Evolutionary conservation across 2,888 invertebrate genomes (phyloP), one percentile per base, ranked within the genome.

Genomic region (Drosophila mulleri): DNA sequence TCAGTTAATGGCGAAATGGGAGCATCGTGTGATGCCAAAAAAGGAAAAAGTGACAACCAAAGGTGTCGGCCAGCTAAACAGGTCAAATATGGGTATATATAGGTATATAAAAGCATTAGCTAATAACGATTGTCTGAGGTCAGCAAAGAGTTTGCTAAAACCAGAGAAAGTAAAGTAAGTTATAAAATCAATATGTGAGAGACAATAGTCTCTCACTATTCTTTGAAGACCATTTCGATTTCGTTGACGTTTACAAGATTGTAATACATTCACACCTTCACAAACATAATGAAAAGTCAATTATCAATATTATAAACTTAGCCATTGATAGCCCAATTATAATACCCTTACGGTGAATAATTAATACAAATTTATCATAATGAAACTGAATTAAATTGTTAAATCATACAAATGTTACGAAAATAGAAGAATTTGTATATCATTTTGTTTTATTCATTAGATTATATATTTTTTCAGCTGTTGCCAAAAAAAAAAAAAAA

Each of bases 21-120:
- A 76, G 48, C 67, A 70, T 53, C 70, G 37, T 65, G 45, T 37
- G 65, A 59, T 50, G 71, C 67, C 67, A 65, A 63, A 47, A 63
- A 47, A 54, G 35, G 16, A 32, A 32, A 32, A 32, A 8, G 32
- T 58, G 35, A 23, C 45, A 26, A 20, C 5, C 26, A n/a, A 64
- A 65, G 26, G 58, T 48, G 23, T 58, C 42, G 37, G 23, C 26
- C 47, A 20, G 35, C 26, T 35, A 37, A 23, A 20, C 45, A 26
- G 44, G 23, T 16, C 18, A 56, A 20, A 35, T 37, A 53, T 16
- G 5, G 50, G 9, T 18, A 18, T 32, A 32, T 32, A 11, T 4
- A 35, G 12, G 16, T 6, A 39, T 41, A 8, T 41, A 41, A n/a
- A 41, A 14, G 8, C 23, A 53, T 37, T 37, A 53, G 14, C 32